Base-by-base conservation (phyloP, 1,140 invertebrate species). In the Zaprionus kolodkinae region DNA sequence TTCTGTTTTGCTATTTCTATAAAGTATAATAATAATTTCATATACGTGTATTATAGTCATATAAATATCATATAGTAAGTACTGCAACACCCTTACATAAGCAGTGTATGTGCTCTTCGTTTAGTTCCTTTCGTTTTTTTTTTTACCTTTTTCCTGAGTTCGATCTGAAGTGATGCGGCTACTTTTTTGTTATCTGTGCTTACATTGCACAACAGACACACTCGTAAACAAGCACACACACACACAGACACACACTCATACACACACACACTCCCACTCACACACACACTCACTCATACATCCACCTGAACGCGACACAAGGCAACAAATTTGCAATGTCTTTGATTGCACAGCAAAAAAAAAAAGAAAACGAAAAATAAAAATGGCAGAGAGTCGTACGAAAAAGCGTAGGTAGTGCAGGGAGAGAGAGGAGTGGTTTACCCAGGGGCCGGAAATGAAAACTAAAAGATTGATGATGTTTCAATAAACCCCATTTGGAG, bases 401-500 rank as follows among this genome's bases (percentile, higher is more conserved):
- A 17, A 9, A 15, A 48, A 15, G 7, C 17, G 15, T 21, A 9
- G 10, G 27, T 30, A 30, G 3, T 21, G 21, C 33, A 7, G 7
- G 7, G 6, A 40, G 10, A 54, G 13, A 45, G 36, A 35, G n/a
- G 17, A 56, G 21, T 13, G 38, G 21, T 40, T 3, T 45, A 17
- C n/a, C 40, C 7, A 45, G 12, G 48, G 33, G 36, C 15, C 3
- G 27, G 30, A 15, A 67, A 17, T 10, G 25, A 65, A n/a, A 40
- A 17, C 13, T 7, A 38, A 40, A 36, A 76, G 70, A 77, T 77
- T 63, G 75, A 77, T 73, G 75, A 63, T 72, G 70, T 77, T 77
- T 67, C 75, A 77, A 77, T 77, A 74, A 77, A 74, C 50, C 54
- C 62, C 63, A 76, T 76, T 76, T 66, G 36, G 69, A 52, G 6